Conservation (phyloP, 2,888 invertebrate genomes). For the Gastrophysa polygoni region DNA sequence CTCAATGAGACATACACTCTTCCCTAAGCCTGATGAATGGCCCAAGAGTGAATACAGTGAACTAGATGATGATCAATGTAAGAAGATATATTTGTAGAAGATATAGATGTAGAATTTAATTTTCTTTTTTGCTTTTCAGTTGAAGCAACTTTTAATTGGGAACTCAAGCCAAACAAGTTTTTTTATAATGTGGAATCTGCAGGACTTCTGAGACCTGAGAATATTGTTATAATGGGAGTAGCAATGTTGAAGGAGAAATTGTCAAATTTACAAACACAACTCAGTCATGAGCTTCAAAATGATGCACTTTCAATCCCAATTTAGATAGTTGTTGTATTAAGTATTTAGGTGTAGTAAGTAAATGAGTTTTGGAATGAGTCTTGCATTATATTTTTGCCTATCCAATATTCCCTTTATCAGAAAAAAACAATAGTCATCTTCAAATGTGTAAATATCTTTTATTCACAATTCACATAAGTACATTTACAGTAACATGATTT, state of each 20-base stretch:
- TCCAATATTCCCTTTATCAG: too few relatives aligned
- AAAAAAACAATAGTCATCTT: background rate
- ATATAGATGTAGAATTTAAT: slow-evolving; percentile 3
- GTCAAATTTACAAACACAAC: slow-evolving; percentile 91
- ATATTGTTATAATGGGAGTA: slow-evolving; percentile 95
- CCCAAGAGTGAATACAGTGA: slow-evolving; percentile 98
- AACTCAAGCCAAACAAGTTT: slow-evolving; percentile 95
- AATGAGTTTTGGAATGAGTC: background rate
- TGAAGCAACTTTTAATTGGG: slow-evolving; percentile 93
- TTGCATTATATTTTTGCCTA: background rate
- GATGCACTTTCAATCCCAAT: slow-evolving; percentile 76
- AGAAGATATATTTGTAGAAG: slow-evolving; percentile 44
- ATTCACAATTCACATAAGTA: slow-evolving; percentile 1
- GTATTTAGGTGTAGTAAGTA: too few relatives aligned
- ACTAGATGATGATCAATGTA: slow-evolving; percentile 87
- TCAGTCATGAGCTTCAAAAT: slow-evolving; percentile 84
- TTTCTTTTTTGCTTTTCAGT: slow-evolving; percentile 57
- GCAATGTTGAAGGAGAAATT: slow-evolving; percentile 93
- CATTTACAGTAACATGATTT: background rate
- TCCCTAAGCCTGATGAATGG: slow-evolving; percentile 98
- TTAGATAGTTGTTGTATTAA: slow-evolving; percentile 21
- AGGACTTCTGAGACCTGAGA: slow-evolving; percentile 94
- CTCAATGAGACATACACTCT: slow-evolving; percentile 92
- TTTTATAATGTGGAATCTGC: slow-evolving; percentile 96
- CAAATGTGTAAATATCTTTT: background rate